Evolutionary conservation across 2,888 invertebrate genomes (phyloP), one percentile per base, ranked within the genome.

Genomic region (Caenorhabditis afra): DNA sequence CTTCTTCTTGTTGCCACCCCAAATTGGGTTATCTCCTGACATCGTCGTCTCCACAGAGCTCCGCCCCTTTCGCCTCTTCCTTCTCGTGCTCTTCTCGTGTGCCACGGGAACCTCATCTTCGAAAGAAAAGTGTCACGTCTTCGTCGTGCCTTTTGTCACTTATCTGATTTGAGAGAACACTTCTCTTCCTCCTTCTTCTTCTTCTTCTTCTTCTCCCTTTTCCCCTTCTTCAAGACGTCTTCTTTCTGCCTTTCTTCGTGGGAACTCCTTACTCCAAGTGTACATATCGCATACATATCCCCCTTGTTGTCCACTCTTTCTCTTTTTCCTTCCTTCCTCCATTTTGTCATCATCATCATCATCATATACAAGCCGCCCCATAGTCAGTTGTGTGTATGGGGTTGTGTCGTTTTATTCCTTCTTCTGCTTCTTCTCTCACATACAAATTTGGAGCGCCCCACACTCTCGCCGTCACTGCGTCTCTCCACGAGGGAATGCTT

Each of bases 21-120:
- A 47, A 71, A 71, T 71, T 71, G 71, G 71, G 71, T 71, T 71
- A 71, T 71, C 71, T 64, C 49, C 62, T 71, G 64, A 71, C 71
- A 62, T 71, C 70, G 71, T 71, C 71, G 3, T 71, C 50, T 39
- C 61, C 62, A 49, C 49, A n/a, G n/a, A n/a, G 52, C 64, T 44
- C 64, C 37, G 55, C 45, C 47, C 37, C 41, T 20, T 61, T 55
- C 53, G 45, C 22, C 55, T 37, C 55, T 37, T 37, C 55, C 18
- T 37, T 37, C 18, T 37, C 22, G 22, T 49, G 22, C 22, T 10
- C 49, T 20, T n/a, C 29, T 22, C 52, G 23, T 12, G 23, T 52
- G n/a, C 29, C 52, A 61, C 55, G 61, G 53, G 61, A 39, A 55
- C 53, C 53, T 61, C 35, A 49, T 16, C 45, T 64, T 50, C 23